phyloP scores from a whole-genome alignment of 2,797 vertebrate genomes.

The Muscicapa comitata region DNA sequence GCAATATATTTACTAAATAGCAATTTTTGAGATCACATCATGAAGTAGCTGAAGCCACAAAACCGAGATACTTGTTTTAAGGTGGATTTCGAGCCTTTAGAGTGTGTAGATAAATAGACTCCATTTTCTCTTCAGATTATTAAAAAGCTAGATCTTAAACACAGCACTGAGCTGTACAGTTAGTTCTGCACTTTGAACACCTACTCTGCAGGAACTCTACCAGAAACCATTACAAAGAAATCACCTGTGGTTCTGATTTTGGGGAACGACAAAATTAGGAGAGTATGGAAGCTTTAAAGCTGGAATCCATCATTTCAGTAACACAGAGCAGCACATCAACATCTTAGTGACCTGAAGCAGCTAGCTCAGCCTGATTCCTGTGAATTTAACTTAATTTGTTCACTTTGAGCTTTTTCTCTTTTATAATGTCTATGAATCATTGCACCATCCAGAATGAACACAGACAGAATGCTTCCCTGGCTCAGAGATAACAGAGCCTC shows the following conservation, averaged over 20 bases:
- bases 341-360: background rate
- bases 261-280: background rate
- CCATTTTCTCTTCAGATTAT: background rate
- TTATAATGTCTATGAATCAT: conserved; percentile 34
- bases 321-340: background rate
- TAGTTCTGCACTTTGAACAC: background rate
- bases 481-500: conserved; percentile 51
- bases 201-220: background rate
- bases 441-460: conserved; percentile 14
- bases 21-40: background rate
- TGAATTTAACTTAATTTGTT: conserved; percentile 57
- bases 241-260: background rate
- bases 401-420: background rate
- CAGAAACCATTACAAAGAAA: background rate
- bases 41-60: background rate
- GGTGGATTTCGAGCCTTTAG: background rate
- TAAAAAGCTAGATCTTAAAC: background rate
- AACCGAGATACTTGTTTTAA: background rate
- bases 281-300: background rate
- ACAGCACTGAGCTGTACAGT: background rate
- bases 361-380: conserved; percentile 18
- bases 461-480: conserved; percentile 22
- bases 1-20: background rate
- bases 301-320: background rate
- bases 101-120: background rate